Conservation (phyloP, 2,113 vertebrate genomes). For the Chaetops frenatus region DNA sequence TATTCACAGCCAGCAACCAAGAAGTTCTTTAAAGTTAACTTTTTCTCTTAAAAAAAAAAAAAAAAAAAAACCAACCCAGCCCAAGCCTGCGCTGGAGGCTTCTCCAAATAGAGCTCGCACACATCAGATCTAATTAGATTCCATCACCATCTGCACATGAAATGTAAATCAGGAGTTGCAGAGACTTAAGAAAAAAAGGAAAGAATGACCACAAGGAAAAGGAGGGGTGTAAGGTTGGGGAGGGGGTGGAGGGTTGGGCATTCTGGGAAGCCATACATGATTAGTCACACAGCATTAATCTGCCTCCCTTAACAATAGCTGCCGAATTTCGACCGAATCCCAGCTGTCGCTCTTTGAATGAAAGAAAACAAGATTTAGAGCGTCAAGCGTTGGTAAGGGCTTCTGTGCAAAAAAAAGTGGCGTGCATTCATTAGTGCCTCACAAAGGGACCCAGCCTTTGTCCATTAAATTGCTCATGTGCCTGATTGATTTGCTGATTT, state of each 20-base stretch:
- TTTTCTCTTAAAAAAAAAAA: not conserved
- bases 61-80: not conserved
- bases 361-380: constrained; percentile 96
- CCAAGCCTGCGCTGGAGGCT: not conserved
- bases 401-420: constrained; percentile 71
- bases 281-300: constrained; percentile 99
- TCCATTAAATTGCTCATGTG: constrained; percentile 73
- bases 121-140: constrained; percentile 78
- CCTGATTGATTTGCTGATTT: constrained; percentile 76
- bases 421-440: constrained; percentile 85
- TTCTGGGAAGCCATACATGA: constrained; percentile 96
- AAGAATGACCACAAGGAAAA: constrained; percentile 68
- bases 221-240: constrained; percentile 65
- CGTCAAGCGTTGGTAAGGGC: constrained; percentile 82
- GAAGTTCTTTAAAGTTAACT: constrained; percentile 47
- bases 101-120: constrained; percentile 64
- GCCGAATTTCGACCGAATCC: constrained; percentile 88
- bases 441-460: constrained; percentile 74
- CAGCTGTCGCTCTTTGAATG: constrained; percentile 97
- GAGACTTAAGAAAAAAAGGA: constrained; percentile 59
- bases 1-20: not conserved
- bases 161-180: constrained; percentile 44
- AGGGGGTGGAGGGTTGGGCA: constrained; percentile 70
- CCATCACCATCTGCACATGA: constrained; percentile 77
- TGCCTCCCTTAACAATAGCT: constrained; percentile 87